These are phyloP conservation scores for Cryptotermes secundus DNA, from an alignment of 1,140 invertebrate genomes.

Conservation along the genomic window DNA sequence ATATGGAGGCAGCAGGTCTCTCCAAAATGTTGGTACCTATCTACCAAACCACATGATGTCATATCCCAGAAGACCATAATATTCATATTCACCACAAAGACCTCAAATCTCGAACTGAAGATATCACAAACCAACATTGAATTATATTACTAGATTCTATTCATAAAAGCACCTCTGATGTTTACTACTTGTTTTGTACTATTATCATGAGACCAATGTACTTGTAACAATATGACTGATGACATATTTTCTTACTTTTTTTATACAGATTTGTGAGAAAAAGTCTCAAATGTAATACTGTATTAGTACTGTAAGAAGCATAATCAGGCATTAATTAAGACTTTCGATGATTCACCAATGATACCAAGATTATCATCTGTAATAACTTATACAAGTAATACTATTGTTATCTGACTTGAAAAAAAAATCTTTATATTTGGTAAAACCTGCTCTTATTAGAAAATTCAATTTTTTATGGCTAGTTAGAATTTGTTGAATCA, in stretches of 20 bases:
- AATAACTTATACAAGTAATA: neutral
- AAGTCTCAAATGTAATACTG: constrained; percentile 15
- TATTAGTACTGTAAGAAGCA: neutral
- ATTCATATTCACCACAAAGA: too few relatives aligned
- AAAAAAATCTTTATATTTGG: neutral
- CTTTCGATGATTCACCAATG: neutral
- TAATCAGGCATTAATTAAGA: neutral
- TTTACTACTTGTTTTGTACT: neutral
- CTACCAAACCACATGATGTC: too few relatives aligned
- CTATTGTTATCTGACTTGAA: neutral
- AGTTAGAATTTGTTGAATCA: neutral
- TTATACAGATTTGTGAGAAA: neutral
- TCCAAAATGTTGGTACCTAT: too few relatives aligned
- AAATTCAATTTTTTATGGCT: neutral
- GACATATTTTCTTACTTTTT: constrained; percentile 18
- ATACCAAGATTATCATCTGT: neutral
- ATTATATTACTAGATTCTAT: neutral
- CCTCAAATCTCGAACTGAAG: too few relatives aligned
- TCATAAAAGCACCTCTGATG: neutral
- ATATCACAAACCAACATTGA: neutral
- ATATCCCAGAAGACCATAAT: too few relatives aligned
- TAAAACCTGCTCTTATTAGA: neutral
- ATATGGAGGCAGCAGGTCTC: too few relatives aligned
- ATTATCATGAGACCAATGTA: neutral
- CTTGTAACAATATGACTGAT: constrained; percentile 17